Evolutionary conservation across 2,888 invertebrate genomes (phyloP).

Genomic region (Arenicola marina): DNA sequence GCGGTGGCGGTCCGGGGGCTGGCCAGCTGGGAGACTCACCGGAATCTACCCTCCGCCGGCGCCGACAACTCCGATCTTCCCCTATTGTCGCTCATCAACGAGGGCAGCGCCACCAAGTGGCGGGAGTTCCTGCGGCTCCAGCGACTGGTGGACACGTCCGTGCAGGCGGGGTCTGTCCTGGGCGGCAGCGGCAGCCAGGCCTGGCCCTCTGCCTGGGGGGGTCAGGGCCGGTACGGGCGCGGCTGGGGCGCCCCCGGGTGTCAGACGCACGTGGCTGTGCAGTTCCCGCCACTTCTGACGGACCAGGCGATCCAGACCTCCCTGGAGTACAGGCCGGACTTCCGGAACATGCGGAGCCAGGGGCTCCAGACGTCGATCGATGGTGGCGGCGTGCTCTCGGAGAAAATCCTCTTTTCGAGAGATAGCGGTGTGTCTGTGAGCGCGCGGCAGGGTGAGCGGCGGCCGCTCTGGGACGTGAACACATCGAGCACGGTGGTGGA

Average conservation of each 20-base stretch:
- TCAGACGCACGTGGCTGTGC: no score
- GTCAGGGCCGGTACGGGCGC: no score
- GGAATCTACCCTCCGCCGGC: background rate
- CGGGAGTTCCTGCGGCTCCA: background rate
- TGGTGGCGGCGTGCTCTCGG: background rate
- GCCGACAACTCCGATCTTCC: background rate
- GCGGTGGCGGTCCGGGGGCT: background rate
- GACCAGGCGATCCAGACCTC: constrained; percentile 31
- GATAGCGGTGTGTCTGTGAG: no score
- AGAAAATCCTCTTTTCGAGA: background rate
- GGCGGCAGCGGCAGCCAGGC: background rate
- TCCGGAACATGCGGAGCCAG: constrained; percentile 20
- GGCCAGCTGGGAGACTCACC: constrained; percentile 5
- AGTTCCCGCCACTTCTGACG: constrained; percentile 17
- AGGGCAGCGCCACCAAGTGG: background rate
- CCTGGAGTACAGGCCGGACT: constrained; percentile 8
- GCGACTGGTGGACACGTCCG: background rate
- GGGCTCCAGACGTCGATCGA: constrained; percentile 28
- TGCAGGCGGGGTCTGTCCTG: constrained; percentile 8
- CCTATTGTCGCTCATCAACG: background rate
- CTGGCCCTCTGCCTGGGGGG: no score
- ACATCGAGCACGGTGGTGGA: no score
- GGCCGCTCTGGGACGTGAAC: no score
- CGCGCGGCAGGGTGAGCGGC: no score
- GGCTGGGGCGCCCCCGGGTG: no score